These are phyloP conservation scores for Caenorhabditis elegans DNA, from an alignment of 1,140 invertebrate species.

Conservation along the genomic window DNA sequence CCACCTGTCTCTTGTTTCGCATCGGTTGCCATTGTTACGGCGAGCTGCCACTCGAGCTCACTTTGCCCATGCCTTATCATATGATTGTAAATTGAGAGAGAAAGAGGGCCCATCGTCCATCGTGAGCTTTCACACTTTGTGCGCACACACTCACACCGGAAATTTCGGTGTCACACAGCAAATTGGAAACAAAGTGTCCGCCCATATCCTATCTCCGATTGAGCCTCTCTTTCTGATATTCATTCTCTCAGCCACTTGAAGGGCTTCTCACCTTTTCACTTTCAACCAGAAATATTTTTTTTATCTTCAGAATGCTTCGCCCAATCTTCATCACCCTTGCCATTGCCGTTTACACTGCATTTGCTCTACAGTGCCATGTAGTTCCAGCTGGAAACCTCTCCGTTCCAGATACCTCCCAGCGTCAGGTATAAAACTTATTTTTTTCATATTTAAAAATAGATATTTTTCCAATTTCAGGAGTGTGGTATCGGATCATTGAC, in stretches of 20 bases:
- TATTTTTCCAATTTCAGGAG: not conserved
- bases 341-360: not conserved
- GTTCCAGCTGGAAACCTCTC: not conserved
- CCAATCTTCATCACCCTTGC: not conserved
- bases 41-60: not conserved
- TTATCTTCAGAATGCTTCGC: not conserved
- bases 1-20: conserved; percentile 1
- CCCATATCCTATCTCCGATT: not conserved
- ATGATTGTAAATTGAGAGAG: not conserved
- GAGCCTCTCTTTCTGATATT: not conserved
- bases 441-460: too few species aligned
- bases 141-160: not conserved
- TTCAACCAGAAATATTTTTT: too few species aligned
- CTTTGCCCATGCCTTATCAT: conserved; percentile 12
- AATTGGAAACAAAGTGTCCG: conserved; percentile 29
- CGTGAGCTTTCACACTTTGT: not conserved
- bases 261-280: not conserved
- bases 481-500: not conserved
- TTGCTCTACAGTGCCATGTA: not conserved
- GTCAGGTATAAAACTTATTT: not conserved
- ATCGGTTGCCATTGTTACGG: conserved; percentile 29
- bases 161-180: conserved; percentile 24
- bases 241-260: not conserved
- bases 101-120: not conserved
- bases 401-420: not conserved